Evolutionary conservation across 1,140 invertebrate genomes (phyloP), one percentile per base, ranked within the genome.

Genomic region (Pachypsylla venusta): DNA sequence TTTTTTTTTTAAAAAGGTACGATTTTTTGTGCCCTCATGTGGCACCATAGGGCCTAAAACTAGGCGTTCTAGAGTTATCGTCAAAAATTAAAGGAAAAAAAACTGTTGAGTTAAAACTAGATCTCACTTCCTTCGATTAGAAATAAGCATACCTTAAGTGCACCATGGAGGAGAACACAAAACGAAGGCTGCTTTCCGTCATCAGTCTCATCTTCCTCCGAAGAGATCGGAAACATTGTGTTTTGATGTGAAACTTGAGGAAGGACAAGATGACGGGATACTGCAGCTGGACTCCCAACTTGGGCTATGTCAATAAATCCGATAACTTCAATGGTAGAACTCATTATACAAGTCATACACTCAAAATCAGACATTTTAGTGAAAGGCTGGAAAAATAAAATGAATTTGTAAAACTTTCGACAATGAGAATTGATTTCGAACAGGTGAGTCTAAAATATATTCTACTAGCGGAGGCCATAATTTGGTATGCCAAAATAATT

Each of bases 121-220:
- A n/a, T n/a, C n/a, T n/a, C n/a, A n/a, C n/a, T n/a, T n/a, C n/a
- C n/a, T n/a, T n/a, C n/a, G n/a, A n/a, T n/a, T n/a, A 35, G 30
- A 35, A 35, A 16, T 35, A 16, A 35, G 30, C 30, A 35, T 74
- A 87, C 87, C 76, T 96, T 97, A 2, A 98, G 74, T 56, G 92
- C 91, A 14, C 93, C 93, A 73, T 98, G 94, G 10, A 98, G 74
- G 5, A 98, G 71, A 3, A 96, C 93, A 72, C 92, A 95, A 69
- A 97, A 92, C 12, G 90, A 91, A 0, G 91, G 84, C 53, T 79
- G 74, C 73, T 84, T 87, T 60, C 89, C 84, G 65, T 92, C 86
- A 70, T 92, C 84, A 48, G 80, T 78, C 24, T 81, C 78, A 54
- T 84, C 81, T 2, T 72, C 71, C 55, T 75, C 73, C 25, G 75